Evolutionary conservation across 1,140 invertebrate genomes (phyloP), one percentile per base, ranked within the genome.

Genomic region (Drosophila watanabei): DNA sequence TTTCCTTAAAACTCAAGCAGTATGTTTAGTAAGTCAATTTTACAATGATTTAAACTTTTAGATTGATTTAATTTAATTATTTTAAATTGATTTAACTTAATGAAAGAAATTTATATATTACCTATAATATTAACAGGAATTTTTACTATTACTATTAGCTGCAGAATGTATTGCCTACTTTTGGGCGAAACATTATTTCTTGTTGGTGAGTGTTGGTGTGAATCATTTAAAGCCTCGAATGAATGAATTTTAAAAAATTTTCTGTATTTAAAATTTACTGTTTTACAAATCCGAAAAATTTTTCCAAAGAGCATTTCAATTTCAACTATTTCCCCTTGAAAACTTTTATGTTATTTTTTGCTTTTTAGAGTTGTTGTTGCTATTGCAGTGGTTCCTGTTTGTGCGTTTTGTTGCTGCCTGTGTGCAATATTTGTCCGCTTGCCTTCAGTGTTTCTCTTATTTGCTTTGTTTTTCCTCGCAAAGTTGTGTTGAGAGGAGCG

Each of bases 401-500:
- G 66, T 64, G 45, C 61, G 51, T 77, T 66, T 75, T 39, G 51
- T 64, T 79, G 60, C 41, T 83, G 46, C 61, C 73, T 68, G 52
- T 59, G 73, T 85, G 77, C 68, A 70, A 49, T 78, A 57, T 75
- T 69, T 66, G 58, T 51, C 18, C 56, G 39, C 59, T 46, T 71
- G 69, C 69, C 64, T 75, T 79, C 61, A 73, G 73, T 45, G 41
- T 75, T 66, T 56, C 58, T 45, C 32, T 49, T 87, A 82, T 87
- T 88, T 88, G 56, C 65, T 78, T 83, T 80, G 77, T 70, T 87
- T 56, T 88, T 83, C 75, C 73, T 63, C 32, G 76, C 43, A 66
- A 73, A 80, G 45, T 82, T 78, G 73, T 49, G 48, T 24, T 24
- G 33, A 10, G 33, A 39, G 32, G 32, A 24, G 1, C 24, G 7